phyloP scores from a whole-genome alignment of 1,140 invertebrate species.

The Trachymyrmex cornetzi region DNA sequence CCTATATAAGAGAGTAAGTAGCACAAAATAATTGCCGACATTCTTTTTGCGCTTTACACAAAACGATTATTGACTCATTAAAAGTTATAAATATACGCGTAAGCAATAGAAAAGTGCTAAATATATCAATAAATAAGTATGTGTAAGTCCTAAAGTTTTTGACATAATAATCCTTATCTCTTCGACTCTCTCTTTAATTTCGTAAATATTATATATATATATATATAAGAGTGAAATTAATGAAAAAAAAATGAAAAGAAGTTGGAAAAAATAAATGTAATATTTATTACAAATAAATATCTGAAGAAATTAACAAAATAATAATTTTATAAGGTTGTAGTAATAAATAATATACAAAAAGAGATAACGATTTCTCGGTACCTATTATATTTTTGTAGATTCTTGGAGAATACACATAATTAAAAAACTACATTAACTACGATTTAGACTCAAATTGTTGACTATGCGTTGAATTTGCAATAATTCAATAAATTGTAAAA shows the following conservation, averaged over 20 bases:
- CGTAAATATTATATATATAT: not conserved
- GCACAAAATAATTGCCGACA: slow-evolving; percentile 4
- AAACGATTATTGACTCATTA: not conserved
- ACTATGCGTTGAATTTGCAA: not conserved
- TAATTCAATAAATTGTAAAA: no score
- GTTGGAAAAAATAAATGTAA: not conserved
- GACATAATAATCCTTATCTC: not conserved
- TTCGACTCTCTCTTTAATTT: not conserved
- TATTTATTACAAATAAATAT: not conserved
- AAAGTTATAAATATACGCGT: not conserved
- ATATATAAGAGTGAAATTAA: not conserved
- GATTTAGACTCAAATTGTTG: no score
- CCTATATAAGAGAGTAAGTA: not conserved
- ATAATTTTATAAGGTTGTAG: not conserved
- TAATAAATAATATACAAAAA: not conserved
- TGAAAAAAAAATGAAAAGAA: not conserved
- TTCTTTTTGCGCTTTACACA: not conserved
- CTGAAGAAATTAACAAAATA: not conserved
- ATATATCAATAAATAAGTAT: not conserved
- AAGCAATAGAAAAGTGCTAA: not conserved
- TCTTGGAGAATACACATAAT: not conserved
- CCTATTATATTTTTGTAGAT: not conserved
- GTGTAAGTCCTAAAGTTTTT: not conserved
- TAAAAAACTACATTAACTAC: no score
- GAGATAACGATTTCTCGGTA: not conserved